Evolutionary conservation across 2,888 invertebrate genomes (phyloP).

Genomic region (Ophioninae sp.): DNA sequence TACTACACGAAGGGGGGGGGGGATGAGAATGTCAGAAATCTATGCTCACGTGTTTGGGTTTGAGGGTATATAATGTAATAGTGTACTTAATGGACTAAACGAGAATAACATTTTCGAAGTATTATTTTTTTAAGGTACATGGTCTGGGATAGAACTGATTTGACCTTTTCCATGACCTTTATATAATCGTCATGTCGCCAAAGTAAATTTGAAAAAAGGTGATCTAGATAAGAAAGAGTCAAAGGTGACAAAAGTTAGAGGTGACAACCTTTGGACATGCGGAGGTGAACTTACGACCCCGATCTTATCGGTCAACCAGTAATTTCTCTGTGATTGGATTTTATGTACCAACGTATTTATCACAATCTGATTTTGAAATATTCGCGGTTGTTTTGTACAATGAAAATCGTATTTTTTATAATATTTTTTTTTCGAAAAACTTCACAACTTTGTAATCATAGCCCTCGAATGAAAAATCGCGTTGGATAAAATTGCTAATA

Average conservation of each 20-base stretch:
- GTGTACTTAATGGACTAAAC: neutral
- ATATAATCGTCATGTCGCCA: neutral
- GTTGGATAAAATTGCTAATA: neutral
- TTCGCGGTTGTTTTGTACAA: neutral
- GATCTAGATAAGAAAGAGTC: conserved; percentile 18
- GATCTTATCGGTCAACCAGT: conserved; percentile 7
- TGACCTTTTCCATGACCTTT: neutral
- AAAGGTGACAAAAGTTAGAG: conserved; percentile 10
- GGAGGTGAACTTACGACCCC: neutral
- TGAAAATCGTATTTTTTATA: neutral
- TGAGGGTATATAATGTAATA: neutral
- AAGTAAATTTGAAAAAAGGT: conserved; percentile 3
- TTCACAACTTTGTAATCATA: neutral
- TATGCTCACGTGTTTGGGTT: neutral
- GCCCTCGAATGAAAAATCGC: neutral
- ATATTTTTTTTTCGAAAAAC: neutral
- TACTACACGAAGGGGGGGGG: neutral
- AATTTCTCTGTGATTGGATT: neutral
- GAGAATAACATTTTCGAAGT: neutral
- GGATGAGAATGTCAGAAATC: conserved; percentile 11
- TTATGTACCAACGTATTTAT: neutral
- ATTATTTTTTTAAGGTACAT: neutral
- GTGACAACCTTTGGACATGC: conserved; percentile 26
- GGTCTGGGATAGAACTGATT: neutral
- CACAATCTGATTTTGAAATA: neutral